Evolutionary conservation across 2,888 invertebrate species (phyloP).

Genomic region (Uloborus plumipes): DNA sequence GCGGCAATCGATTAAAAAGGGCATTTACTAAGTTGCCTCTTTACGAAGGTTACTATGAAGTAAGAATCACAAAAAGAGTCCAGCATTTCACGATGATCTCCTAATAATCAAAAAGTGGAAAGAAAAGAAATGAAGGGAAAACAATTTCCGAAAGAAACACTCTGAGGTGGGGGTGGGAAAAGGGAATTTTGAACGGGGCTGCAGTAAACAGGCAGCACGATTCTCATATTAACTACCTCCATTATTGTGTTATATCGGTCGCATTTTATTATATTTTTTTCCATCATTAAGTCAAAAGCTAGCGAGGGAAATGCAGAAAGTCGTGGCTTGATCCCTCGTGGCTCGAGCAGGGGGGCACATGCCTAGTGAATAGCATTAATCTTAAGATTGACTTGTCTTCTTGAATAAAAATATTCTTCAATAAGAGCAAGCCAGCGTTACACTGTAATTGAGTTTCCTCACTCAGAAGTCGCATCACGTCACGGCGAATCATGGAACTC

Average conservation of each 20-base stretch:
- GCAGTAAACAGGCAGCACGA: constrained; percentile 14
- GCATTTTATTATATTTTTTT: constrained; percentile 56
- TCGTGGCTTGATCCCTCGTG: constrained; percentile 58
- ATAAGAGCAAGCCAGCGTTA: constrained; percentile 63
- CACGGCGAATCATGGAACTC: constrained; percentile 64
- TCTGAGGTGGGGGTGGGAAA: no score
- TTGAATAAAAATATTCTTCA: constrained; percentile 65
- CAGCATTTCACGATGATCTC: no score
- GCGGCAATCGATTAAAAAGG: no score
- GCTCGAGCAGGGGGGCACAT: constrained; percentile 31
- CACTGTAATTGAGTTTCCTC: constrained; percentile 63
- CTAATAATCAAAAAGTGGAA: no score
- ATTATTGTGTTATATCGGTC: constrained; percentile 64
- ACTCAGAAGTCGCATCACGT: constrained; percentile 60
- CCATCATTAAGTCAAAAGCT: constrained; percentile 61
- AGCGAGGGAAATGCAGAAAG: constrained; percentile 21
- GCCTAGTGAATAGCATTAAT: constrained; percentile 62
- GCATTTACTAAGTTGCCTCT: no score
- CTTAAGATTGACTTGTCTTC: constrained; percentile 65
- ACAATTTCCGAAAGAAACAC: no score
- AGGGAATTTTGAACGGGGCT: no score
- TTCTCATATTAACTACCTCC: constrained; percentile 64
- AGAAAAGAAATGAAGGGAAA: no score
- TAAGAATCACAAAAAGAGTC: no score
- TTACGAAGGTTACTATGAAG: no score